These are phyloP conservation scores for Odontomachus brunneus DNA, from an alignment of 1,140 invertebrate species.

Conservation along the genomic window DNA sequence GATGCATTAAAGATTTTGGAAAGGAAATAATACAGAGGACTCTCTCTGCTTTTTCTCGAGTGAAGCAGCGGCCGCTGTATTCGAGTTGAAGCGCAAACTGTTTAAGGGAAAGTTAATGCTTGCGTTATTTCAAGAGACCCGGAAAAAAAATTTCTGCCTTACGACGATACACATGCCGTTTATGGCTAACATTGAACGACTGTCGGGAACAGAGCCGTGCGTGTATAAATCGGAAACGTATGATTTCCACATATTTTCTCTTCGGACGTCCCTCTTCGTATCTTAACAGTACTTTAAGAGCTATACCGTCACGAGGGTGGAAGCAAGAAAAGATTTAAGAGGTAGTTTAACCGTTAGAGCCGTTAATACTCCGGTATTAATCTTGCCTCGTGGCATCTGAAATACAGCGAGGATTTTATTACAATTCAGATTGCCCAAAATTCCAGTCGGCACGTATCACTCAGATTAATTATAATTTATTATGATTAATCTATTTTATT, in stretches of 20 bases:
- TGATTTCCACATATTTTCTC: constrained; percentile 31
- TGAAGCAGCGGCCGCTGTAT: no score
- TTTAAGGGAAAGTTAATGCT: neutral
- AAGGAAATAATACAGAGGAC: constrained; percentile 4
- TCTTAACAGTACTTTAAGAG: constrained; percentile 40
- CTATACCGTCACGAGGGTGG: constrained; percentile 15
- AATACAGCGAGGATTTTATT: constrained; percentile 57
- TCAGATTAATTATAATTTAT: constrained; percentile 58
- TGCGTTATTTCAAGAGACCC: neutral
- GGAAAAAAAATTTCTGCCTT: neutral
- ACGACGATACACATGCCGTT: neutral
- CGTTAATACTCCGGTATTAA: constrained; percentile 62
- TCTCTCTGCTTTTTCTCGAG: neutral
- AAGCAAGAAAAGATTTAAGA: constrained; percentile 29
- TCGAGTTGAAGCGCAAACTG: no score
- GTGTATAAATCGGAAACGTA: constrained; percentile 8
- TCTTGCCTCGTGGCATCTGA: constrained; percentile 49
- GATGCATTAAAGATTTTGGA: neutral
- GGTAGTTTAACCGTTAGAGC: constrained; percentile 25
- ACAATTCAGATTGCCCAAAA: constrained; percentile 40
- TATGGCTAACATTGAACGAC: neutral
- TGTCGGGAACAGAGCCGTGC: neutral
- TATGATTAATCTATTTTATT: neutral
- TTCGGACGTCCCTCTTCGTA: neutral
- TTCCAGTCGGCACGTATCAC: constrained; percentile 25